Evolutionary conservation across 2,113 vertebrate species (phyloP), one percentile per base, ranked within the genome.

Genomic region (Saimiri boliviensis): DNA sequence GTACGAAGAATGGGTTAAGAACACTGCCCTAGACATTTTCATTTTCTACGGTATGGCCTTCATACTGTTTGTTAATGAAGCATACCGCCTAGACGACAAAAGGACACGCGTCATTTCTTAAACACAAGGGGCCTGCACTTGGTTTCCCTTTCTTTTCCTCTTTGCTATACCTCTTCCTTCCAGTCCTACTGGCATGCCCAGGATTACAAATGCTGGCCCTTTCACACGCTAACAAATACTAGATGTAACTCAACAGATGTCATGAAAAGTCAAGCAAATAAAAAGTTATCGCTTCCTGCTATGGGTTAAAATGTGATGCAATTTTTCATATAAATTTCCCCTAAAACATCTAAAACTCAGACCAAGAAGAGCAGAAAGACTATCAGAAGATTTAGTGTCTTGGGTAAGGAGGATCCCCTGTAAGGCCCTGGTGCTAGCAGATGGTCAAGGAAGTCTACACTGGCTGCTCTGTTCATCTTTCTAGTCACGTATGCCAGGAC

Each of bases 401-500:
- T 74, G 23, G 37, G 32, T 35, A 40, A 27, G 89, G 13, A 52
- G n/a, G 14, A 63, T 1, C 16, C 20, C 7, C 1, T 5, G 6
- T 2, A 35, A 40, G 35, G 42, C 14, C 19, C 21, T 54, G 0
- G 12, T 20, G 17, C 17, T n/a, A 23, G 17, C 0, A 45, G 25
- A 30, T 25, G 23, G 58, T 30, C 42, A 42, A 21, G 4, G 3
- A 84, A 68, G 35, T 45, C 16, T 68, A 16, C n/a, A 9, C 0
- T 16, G 8, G 32, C 25, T 58, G 8, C 32, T 79, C 58, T 35
- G 56, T 27, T 3, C 19, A 58, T 35, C 7, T 13, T 77, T 40
- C 56, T 25, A 25, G 19, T 49, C 7, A 20, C 3, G 13, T 6
- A 47, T 20, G 4, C 14, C 14, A 16, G 19, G 35, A 80, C 54